Evolutionary conservation across 2,888 invertebrate genomes (phyloP).

Genomic region (Operophtera brumata): DNA sequence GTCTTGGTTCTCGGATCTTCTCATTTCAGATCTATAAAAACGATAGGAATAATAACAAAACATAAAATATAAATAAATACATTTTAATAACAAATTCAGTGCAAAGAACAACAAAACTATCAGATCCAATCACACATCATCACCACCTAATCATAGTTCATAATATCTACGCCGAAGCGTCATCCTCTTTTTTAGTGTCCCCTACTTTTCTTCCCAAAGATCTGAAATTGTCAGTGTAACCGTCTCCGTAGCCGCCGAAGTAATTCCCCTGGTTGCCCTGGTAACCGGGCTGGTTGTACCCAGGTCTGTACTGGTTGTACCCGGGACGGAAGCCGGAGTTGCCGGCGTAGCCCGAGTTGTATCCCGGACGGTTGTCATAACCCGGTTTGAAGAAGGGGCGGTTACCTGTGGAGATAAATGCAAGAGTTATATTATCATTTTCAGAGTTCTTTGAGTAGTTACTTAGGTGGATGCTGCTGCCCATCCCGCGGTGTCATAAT

Average conservation of each 20-base stretch:
- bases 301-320: slow-evolving; percentile 39
- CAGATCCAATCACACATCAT: slow-evolving; percentile 6
- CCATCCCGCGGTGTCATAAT: too few species aligned
- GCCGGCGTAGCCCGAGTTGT: slow-evolving; percentile 38
- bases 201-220: slow-evolving; percentile 56
- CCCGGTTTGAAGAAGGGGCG: slow-evolving; percentile 53
- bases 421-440: too few species aligned
- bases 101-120: slow-evolving; percentile 20
- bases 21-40: too few species aligned
- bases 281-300: slow-evolving; percentile 38
- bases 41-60: too few species aligned
- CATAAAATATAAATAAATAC: slow-evolving; percentile 16
- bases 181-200: slow-evolving; percentile 54
- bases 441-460: too few species aligned
- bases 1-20: too few species aligned
- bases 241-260: slow-evolving; percentile 57
- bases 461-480: too few species aligned
- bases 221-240: slow-evolving; percentile 58
- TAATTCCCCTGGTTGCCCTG: slow-evolving; percentile 46
- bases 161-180: slow-evolving; percentile 27
- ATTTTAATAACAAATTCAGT: slow-evolving; percentile 32
- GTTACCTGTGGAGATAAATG: slow-evolving; percentile 42
- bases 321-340: slow-evolving; percentile 43
- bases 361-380: slow-evolving; percentile 34
- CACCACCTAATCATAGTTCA: background rate